Conservation (phyloP, 2,888 invertebrate species). For the Conistra vaccinii region DNA sequence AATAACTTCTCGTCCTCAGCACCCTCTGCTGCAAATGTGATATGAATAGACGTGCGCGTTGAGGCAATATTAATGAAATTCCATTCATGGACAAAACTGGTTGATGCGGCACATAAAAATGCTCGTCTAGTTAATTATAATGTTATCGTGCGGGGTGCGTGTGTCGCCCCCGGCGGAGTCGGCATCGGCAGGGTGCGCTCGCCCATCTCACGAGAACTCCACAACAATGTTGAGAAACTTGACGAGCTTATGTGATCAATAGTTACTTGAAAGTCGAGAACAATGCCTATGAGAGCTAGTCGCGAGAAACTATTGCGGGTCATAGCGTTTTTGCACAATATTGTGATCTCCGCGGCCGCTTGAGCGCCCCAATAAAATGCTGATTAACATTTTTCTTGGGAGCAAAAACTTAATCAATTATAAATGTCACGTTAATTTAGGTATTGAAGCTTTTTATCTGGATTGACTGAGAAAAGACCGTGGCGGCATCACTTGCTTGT, state of each 20-base stretch:
- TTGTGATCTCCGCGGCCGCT: conserved; percentile 65
- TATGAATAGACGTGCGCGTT: conserved; percentile 71
- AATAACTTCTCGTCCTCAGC: conserved; percentile 73
- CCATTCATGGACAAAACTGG: conserved; percentile 81
- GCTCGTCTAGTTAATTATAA: conserved; percentile 79
- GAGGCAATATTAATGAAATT: conserved; percentile 79
- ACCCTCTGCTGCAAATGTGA: conserved; percentile 65
- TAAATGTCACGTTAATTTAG: conserved; percentile 58
- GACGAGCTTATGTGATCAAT: conserved; percentile 78
- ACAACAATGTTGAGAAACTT: conserved; percentile 88
- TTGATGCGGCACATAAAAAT: conserved; percentile 75
- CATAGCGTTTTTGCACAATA: conserved; percentile 78
- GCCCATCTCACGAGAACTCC: conserved; percentile 78
- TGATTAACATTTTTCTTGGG: conserved; percentile 61
- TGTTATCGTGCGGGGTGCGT: conserved; percentile 73
- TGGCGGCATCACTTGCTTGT: conserved; percentile 11
- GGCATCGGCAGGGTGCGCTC: conserved; percentile 56
- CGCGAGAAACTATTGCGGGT: conserved; percentile 81
- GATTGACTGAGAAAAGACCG: conserved; percentile 15
- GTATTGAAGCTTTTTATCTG: conserved; percentile 44
- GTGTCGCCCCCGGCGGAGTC: conserved; percentile 58
- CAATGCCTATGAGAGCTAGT: conserved; percentile 84
- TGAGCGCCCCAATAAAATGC: conserved; percentile 53
- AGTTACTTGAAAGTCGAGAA: conserved; percentile 85
- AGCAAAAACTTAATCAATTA: conserved; percentile 59